phyloP scores from a whole-genome alignment of 2,888 invertebrate genomes.

The Erynnis tages region DNA sequence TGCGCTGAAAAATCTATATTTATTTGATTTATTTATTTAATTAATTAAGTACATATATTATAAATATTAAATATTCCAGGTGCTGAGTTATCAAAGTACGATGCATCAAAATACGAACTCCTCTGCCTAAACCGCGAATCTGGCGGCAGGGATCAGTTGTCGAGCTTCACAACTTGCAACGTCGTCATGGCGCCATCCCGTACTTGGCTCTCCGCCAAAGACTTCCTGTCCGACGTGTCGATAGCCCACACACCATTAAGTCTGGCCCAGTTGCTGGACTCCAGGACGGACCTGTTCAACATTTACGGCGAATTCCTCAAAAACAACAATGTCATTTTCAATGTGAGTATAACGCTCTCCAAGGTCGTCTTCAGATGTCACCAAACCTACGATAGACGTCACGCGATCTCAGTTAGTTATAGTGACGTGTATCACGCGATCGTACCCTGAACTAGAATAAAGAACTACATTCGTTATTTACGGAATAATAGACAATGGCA shows the following conservation, averaged over 20 bases:
- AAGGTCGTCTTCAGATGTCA: too few species aligned
- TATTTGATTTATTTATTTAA: too few species aligned
- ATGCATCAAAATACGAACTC: constrained; percentile 80
- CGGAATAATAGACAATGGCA: too few species aligned
- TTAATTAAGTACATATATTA: too few species aligned
- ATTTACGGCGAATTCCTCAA: constrained; percentile 83
- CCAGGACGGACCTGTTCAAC: constrained; percentile 82
- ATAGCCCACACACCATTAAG: constrained; percentile 83
- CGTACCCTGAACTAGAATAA: too few species aligned
- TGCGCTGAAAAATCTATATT: too few species aligned
- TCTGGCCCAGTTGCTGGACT: constrained; percentile 77
- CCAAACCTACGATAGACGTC: too few species aligned
- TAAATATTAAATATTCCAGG: constrained; percentile 57
- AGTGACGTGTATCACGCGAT: too few species aligned
- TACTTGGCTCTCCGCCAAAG: constrained; percentile 73
- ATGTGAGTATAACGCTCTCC: constrained; percentile 54
- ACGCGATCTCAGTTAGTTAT: too few species aligned
- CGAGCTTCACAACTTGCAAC: constrained; percentile 82
- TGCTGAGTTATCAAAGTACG: constrained; percentile 78
- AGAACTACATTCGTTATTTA: too few species aligned
- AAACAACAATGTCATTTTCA: constrained; percentile 74
- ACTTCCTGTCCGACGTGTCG: constrained; percentile 80
- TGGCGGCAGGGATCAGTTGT: constrained; percentile 77
- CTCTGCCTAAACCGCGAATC: constrained; percentile 80
- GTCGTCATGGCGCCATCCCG: constrained; percentile 83